A percentile compares a stretch with the other conserved stretches of the same genome.
Conservation (phyloP, 2,888 invertebrate genomes). For the Coecobrya sp. region DNA sequence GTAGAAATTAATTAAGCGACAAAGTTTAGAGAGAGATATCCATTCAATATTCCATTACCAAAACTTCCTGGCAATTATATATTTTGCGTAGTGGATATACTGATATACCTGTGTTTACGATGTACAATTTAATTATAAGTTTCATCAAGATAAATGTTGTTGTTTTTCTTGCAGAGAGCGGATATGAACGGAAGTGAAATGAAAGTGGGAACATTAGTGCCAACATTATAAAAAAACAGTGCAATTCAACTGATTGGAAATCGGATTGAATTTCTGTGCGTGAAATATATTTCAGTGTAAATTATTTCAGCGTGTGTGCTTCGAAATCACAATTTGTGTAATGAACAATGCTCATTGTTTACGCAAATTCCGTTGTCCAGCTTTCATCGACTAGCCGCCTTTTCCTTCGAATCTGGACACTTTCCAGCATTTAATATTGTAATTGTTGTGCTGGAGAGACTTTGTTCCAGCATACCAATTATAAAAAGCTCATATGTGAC, state of each 20-base stretch:
- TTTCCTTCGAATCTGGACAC: constrained; percentile 67
- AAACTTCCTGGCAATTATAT: too few species aligned
- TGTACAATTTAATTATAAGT: too few species aligned
- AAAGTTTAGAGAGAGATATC: too few species aligned
- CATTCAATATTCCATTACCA: too few species aligned
- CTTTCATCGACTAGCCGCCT: constrained; percentile 48
- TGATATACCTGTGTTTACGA: too few species aligned
- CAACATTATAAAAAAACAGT: not conserved
- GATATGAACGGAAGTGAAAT: not conserved
- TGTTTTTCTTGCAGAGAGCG: too few species aligned
- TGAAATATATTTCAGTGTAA: too few species aligned
- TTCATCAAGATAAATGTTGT: too few species aligned
- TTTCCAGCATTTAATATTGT: constrained; percentile 68
- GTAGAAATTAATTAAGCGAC: too few species aligned
- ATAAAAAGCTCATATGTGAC: not conserved
- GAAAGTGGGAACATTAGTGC: not conserved
- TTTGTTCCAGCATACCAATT: not conserved
- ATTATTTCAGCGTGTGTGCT: too few species aligned
- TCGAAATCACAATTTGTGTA: not conserved
- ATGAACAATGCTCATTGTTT: constrained; percentile 60
- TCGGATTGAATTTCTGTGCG: not conserved
- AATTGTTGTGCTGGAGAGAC: not conserved
- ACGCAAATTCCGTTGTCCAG: not conserved
- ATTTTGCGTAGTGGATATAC: too few species aligned
- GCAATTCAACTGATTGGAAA: too few species aligned